Evolutionary conservation across 1,140 invertebrate species (phyloP).

Genomic region (Zaprionus africanus): DNA sequence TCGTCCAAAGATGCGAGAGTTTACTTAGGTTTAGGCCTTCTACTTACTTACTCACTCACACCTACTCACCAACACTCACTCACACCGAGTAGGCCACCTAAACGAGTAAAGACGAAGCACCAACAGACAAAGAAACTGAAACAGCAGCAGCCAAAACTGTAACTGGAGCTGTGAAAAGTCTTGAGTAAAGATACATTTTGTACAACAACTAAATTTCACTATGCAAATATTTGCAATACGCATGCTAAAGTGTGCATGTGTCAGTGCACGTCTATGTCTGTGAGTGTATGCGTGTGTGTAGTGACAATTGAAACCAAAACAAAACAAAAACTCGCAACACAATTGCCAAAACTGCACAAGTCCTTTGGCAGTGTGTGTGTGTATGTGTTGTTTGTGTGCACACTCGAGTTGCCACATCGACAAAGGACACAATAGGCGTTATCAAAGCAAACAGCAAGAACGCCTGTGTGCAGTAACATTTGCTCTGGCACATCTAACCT

Average conservation of each 20-base stretch:
- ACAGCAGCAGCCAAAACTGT: slow-evolving; percentile 12
- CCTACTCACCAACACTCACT: not conserved
- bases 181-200: slow-evolving; percentile 74
- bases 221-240: slow-evolving; percentile 73
- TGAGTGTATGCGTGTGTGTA: slow-evolving; percentile 25
- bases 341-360: slow-evolving; percentile 46
- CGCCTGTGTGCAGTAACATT: slow-evolving; percentile 18
- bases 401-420: slow-evolving; percentile 36
- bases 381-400: slow-evolving; percentile 8
- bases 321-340: slow-evolving; percentile 48
- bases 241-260: not conserved
- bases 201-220: slow-evolving; percentile 80
- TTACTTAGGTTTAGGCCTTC: slow-evolving; percentile 42
- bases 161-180: slow-evolving; percentile 57
- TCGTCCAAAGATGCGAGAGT: slow-evolving; percentile 26
- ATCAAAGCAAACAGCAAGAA: slow-evolving; percentile 27
- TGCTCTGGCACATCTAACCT: slow-evolving; percentile 26
- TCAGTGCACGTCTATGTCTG: slow-evolving; percentile 6
- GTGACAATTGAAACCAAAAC: slow-evolving; percentile 47
- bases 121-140: slow-evolving; percentile 33
- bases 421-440: slow-evolving; percentile 34
- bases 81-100: slow-evolving; percentile 34
- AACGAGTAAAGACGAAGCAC: slow-evolving; percentile 8
- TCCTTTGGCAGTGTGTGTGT: slow-evolving; percentile 39
- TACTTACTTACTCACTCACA: not conserved